Conservation (phyloP, 1,140 invertebrate species). For the Sycobia sp. region DNA sequence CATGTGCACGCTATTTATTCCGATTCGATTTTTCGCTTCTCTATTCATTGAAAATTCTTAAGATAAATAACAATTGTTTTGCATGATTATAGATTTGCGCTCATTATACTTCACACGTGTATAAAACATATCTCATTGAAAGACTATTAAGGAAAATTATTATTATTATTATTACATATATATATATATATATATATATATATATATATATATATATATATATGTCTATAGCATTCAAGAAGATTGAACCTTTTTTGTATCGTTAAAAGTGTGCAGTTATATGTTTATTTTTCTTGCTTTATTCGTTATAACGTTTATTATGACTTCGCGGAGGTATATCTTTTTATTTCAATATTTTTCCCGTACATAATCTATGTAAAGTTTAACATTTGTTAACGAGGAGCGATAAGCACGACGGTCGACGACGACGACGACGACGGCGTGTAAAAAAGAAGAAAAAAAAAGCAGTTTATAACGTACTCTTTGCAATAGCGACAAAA, state of each 20-base stretch:
- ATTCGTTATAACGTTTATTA: slow-evolving; percentile 23
- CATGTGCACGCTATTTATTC: no score
- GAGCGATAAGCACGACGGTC: slow-evolving; percentile 12
- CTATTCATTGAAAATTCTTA: background rate
- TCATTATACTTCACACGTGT: slow-evolving; percentile 15
- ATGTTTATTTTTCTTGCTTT: slow-evolving; percentile 29
- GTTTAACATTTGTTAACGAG: slow-evolving; percentile 30
- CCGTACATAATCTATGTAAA: slow-evolving; percentile 32
- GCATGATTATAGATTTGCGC: background rate
- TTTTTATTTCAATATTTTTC: slow-evolving; percentile 18
- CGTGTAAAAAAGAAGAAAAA: no score
- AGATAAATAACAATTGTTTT: slow-evolving; percentile 10
- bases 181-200: no score
- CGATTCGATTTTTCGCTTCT: background rate
- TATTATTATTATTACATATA: no score
- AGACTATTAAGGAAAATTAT: slow-evolving; percentile 7
- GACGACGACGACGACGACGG: no score
- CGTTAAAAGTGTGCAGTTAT: slow-evolving; percentile 20
- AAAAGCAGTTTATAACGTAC: slow-evolving; percentile 21
- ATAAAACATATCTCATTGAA: slow-evolving; percentile 24
- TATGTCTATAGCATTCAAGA: background rate
- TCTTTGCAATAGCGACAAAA: slow-evolving; percentile 15
- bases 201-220: no score
- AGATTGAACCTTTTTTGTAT: slow-evolving; percentile 12
- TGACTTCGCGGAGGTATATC: slow-evolving; percentile 9